Base-by-base conservation (phyloP, 2,888 invertebrate species). In the Drosophila vallismaia region DNA sequence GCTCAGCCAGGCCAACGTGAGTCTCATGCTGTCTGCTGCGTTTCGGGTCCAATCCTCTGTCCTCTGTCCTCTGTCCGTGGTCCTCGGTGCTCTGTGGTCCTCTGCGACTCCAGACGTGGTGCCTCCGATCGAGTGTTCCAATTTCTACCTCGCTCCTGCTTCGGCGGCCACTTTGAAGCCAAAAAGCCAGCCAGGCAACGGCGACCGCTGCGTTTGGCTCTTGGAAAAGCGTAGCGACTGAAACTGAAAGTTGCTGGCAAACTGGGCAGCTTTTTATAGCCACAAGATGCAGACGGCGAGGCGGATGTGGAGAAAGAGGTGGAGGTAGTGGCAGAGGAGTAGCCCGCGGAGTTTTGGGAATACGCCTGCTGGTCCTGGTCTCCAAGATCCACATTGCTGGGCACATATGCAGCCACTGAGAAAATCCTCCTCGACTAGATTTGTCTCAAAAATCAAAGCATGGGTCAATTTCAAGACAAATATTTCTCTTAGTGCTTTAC, bases 1-100 rank as follows among this genome's bases (percentile, higher is more conserved):
- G 71, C 85, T 75, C 74, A 90, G 82, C 88, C 90, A 82, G 68
- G 80, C 81, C 76, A 89, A 76, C 85, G 89, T 90, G 81, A 90
- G 87, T 74, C 79, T 86, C 89, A 89, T 89, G 87, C 81, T 86
- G 88, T 75, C 77, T 75, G 76, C 64, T 59, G 64, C 64, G 42
- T 4, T 9, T 62, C 51, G n/a, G 38, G 45, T 58, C 58, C 56
- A 45, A n/a, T 70, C 69, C 71, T 66, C 44, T 76, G 66, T 56
- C 69, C 71, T 66, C 44, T 76, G 66, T 56, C 33, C 51, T 48
- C n/a, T 57, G 29, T 44, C 71, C 19, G 19, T 19, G 19, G 19
- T 19, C 19, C 19, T 19, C 19, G 19, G 19, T 19, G 19, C 19
- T 19, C 19, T 19, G 19, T 19, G 19, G 19, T 19, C 19, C 19